A percentile compares a stretch with the other conserved stretches of the same genome.
These are phyloP conservation scores for Tethea ocularis DNA, from an alignment of 2,888 invertebrate species.

Conservation along the genomic window DNA sequence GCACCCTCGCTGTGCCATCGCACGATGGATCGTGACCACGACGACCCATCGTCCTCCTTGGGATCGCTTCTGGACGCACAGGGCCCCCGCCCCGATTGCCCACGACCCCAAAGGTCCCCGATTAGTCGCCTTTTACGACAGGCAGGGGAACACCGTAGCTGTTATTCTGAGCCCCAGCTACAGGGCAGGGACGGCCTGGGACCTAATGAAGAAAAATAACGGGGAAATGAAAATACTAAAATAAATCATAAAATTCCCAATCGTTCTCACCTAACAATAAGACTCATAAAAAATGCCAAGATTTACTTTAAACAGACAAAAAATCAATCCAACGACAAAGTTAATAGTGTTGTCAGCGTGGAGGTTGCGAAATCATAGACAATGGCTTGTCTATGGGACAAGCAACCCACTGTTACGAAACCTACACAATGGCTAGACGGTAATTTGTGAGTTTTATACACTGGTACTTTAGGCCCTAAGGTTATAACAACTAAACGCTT, in stretches of 20 bases:
- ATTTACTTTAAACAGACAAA: background rate
- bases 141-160: too few species aligned
- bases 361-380: conserved; percentile 39
- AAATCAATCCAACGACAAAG: conserved; percentile 1
- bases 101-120: too few species aligned
- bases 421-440: conserved; percentile 37
- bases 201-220: background rate
- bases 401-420: conserved; percentile 37
- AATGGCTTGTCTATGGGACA: conserved; percentile 46
- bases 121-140: too few species aligned
- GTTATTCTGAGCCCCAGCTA: too few species aligned
- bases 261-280: background rate
- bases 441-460: conserved; percentile 31
- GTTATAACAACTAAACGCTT: background rate
- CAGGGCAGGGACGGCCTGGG: too few species aligned
- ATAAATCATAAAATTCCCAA: background rate
- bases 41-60: too few species aligned
- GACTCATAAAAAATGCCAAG: background rate
- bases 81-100: too few species aligned
- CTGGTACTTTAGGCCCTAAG: conserved; percentile 14
- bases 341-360: conserved; percentile 1
- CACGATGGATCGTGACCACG: too few species aligned
- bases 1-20: too few species aligned
- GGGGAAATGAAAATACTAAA: background rate
- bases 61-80: too few species aligned